Conservation (phyloP, 2,888 invertebrate species). For the Oxytorus armatus region DNA sequence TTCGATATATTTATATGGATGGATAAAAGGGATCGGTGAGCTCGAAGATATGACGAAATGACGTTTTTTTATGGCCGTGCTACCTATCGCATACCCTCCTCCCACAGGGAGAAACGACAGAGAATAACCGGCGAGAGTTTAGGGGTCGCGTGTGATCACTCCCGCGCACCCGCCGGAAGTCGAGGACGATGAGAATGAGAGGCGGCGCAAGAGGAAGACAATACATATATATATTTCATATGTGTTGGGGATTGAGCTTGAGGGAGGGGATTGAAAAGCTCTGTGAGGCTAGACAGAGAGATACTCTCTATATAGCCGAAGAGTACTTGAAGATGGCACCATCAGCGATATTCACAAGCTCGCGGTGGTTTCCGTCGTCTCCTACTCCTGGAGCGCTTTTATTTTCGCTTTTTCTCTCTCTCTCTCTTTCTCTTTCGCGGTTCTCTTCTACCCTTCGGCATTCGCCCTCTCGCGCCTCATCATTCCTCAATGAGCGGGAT, state of each 20-base stretch:
- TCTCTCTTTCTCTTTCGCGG: conserved; percentile 49
- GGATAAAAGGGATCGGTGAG: background rate
- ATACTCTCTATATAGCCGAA: conserved; percentile 69
- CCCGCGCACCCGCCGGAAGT: conserved; percentile 29
- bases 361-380: conserved; percentile 67
- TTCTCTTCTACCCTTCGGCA: conserved; percentile 19
- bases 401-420: too few relatives aligned
- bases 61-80: conserved; percentile 6
- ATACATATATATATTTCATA: conserved; percentile 10
- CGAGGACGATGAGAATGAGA: conserved; percentile 39
- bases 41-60: conserved; percentile 23
- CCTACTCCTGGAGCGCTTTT: conserved; percentile 43
- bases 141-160: conserved; percentile 48
- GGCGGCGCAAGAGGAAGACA: conserved; percentile 19
- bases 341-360: conserved; percentile 81
- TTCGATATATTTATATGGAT: background rate
- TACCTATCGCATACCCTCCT: background rate
- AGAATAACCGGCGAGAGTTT: conserved; percentile 35
- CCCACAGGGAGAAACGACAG: background rate
- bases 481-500: conserved; percentile 28
- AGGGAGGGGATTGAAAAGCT: conserved; percentile 38
- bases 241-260: conserved; percentile 8
- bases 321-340: conserved; percentile 76
- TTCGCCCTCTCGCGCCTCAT: conserved; percentile 37
- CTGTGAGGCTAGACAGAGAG: conserved; percentile 73